These are phyloP conservation scores for Cactoblastis cactorum DNA, from an alignment of 2,888 invertebrate species.

Conservation along the genomic window DNA sequence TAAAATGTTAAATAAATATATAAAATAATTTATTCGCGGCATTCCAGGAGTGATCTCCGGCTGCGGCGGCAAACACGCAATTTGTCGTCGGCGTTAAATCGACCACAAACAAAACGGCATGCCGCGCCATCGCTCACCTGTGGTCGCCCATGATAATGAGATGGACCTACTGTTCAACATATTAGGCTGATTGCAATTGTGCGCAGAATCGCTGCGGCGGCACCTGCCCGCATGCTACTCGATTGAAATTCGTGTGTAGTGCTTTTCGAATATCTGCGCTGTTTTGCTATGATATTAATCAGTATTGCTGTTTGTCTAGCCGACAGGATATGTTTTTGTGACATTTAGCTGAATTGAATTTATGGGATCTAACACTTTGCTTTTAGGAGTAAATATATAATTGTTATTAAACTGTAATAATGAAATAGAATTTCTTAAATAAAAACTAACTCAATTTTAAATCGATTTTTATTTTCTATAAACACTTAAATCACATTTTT, in stretches of 20 bases:
- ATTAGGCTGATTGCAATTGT: constrained; percentile 77
- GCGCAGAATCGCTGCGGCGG: constrained; percentile 44
- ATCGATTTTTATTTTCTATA: no score
- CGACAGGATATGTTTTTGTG: neutral
- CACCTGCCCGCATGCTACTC: constrained; percentile 46
- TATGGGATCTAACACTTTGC: neutral
- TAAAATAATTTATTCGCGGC: constrained; percentile 28
- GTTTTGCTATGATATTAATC: constrained; percentile 8
- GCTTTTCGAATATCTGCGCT: constrained; percentile 17
- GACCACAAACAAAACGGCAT: constrained; percentile 76
- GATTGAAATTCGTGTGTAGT: constrained; percentile 45
- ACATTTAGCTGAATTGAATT: neutral
- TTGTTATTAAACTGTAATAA: no score
- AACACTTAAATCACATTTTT: no score
- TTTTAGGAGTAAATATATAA: neutral
- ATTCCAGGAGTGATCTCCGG: constrained; percentile 64
- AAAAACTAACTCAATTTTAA: no score
- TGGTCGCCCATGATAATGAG: constrained; percentile 77
- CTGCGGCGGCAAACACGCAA: constrained; percentile 73
- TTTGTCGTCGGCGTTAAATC: constrained; percentile 77
- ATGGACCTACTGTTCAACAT: constrained; percentile 75
- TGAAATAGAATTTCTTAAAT: no score
- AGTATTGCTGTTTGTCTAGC: neutral
- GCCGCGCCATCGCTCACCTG: constrained; percentile 74
- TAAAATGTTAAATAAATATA: no score